Conservation (phyloP, 2,113 vertebrate species). For the Nansenia antarctica region DNA sequence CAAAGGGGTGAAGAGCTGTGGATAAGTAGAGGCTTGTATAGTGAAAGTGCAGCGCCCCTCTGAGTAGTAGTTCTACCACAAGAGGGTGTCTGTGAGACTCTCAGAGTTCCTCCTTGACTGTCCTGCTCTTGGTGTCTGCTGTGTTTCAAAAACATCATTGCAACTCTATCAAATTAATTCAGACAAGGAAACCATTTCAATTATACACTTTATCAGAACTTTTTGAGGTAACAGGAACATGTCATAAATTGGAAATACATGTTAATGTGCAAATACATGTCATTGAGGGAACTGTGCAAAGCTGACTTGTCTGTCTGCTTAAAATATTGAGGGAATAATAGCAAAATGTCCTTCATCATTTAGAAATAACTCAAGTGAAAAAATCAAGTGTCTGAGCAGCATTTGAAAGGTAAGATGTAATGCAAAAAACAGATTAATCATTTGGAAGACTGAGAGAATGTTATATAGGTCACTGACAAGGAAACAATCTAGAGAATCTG, state of each 20-base stretch:
- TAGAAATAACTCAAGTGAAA: background rate
- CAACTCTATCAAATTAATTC: background rate
- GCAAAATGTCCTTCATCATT: background rate
- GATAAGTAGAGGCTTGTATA: no score
- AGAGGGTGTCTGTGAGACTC: slow-evolving; percentile 33
- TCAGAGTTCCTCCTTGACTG: background rate
- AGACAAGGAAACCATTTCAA: background rate
- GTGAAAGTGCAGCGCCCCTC: no score
- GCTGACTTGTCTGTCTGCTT: background rate
- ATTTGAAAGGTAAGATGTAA: background rate
- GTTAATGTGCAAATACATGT: background rate
- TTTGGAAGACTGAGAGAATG: background rate
- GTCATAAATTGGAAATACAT: slow-evolving; percentile 41
- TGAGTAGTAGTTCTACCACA: slow-evolving; percentile 31
- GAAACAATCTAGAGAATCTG: slow-evolving; percentile 8
- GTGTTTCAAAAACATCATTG: no score
- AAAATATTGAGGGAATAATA: background rate
- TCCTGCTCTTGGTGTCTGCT: no score
- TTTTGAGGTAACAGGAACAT: slow-evolving; percentile 27
- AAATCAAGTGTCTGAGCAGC: background rate
- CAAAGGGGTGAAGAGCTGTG: no score
- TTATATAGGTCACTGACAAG: background rate
- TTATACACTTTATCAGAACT: slow-evolving; percentile 41
- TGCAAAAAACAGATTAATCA: background rate
- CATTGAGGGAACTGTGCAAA: slow-evolving; percentile 20